A percentile compares a stretch with the other conserved stretches of the same genome.
Evolutionary conservation across 2,888 invertebrate genomes (phyloP).

Genomic region (Philopedon plagiatum): DNA sequence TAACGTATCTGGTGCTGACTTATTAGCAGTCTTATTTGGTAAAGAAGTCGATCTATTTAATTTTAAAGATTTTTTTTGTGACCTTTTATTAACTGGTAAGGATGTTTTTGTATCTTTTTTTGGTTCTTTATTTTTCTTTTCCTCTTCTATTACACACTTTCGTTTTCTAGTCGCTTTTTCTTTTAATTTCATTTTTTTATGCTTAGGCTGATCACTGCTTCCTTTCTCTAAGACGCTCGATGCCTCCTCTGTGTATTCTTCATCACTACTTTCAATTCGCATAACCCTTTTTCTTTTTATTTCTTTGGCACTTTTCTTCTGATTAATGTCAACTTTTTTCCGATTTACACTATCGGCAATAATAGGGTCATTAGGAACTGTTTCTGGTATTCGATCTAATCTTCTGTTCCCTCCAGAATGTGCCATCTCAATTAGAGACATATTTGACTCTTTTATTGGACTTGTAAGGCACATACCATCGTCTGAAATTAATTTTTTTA

Average conservation of each 20-base stretch:
- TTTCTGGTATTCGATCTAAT: background rate
- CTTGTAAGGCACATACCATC: too few relatives aligned
- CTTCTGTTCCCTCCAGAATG: background rate
- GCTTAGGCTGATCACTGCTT: background rate
- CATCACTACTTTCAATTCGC: slow-evolving; percentile 18
- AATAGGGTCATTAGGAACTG: background rate
- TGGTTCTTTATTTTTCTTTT: background rate
- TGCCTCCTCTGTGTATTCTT: background rate
- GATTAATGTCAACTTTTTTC: background rate
- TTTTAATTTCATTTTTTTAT: background rate
- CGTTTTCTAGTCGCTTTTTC: background rate
- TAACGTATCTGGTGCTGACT: background rate
- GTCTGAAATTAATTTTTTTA: background rate
- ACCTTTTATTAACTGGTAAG: background rate
- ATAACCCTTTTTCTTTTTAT: background rate
- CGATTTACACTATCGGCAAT: background rate
- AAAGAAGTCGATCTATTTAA: background rate
- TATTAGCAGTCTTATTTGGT: background rate
- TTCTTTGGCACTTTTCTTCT: background rate
- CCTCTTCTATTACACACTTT: background rate
- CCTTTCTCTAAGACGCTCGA: background rate
- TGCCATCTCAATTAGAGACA: background rate
- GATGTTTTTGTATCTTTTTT: background rate
- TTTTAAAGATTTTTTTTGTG: background rate
- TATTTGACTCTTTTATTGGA: background rate